A percentile compares a stretch with the other conserved stretches of the same genome.
Evolutionary conservation across 2,888 invertebrate genomes (phyloP).

Genomic region (Dione juno): DNA sequence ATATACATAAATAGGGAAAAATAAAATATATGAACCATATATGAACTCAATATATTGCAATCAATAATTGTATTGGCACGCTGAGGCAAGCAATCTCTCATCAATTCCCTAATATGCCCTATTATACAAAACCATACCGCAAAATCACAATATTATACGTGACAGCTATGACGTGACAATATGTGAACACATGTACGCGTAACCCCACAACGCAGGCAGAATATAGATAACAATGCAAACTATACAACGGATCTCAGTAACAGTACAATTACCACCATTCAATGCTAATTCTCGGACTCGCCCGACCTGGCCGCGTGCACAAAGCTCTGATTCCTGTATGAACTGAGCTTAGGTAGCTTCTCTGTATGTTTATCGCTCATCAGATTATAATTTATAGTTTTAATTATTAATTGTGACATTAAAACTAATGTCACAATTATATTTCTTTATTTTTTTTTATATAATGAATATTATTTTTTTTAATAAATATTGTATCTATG

Average conservation of each 20-base stretch:
- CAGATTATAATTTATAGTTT: not conserved
- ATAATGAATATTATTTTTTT: too few species aligned
- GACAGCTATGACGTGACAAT: not conserved
- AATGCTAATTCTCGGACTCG: constrained; percentile 18
- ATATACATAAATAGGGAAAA: too few species aligned
- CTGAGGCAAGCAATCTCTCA: too few species aligned
- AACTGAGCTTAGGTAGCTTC: constrained; percentile 8
- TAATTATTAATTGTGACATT: too few species aligned
- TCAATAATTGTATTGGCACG: too few species aligned
- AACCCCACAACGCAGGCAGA: not conserved
- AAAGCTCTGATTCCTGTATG: constrained; percentile 15
- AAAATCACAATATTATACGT: not conserved
- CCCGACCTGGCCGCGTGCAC: not conserved
- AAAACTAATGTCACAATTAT: too few species aligned
- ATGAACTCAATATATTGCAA: too few species aligned
- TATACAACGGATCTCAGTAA: not conserved
- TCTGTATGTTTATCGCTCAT: not conserved
- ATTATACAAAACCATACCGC: too few species aligned
- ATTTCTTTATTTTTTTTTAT: too few species aligned
- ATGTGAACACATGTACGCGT: not conserved
- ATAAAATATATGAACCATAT: too few species aligned
- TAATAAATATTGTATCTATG: too few species aligned
- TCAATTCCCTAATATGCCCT: too few species aligned
- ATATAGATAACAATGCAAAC: constrained; percentile 9
- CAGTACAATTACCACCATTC: constrained; percentile 25